These are phyloP conservation scores for Clamator glandarius DNA, from an alignment of 2,797 vertebrate species.

Conservation along the genomic window DNA sequence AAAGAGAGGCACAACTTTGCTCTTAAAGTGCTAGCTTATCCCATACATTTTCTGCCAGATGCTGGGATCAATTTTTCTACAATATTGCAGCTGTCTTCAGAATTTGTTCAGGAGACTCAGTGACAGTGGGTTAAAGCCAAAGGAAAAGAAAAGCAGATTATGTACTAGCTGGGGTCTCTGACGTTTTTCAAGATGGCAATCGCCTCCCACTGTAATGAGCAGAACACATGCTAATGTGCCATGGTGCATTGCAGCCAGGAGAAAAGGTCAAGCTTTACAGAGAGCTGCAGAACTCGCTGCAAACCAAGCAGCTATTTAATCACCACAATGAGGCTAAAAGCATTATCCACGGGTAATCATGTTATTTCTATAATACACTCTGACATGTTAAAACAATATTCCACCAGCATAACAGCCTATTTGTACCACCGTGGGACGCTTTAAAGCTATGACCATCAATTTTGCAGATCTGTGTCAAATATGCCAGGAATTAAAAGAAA, in stretches of 20 bases:
- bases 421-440: neutral
- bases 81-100: neutral
- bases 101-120: neutral
- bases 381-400: slow-evolving; percentile 47
- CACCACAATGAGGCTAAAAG: slow-evolving; percentile 8
- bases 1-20: neutral
- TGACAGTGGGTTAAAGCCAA: neutral
- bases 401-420: neutral
- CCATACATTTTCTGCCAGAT: neutral
- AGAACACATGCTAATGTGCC: slow-evolving; percentile 24
- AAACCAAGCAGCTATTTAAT: slow-evolving; percentile 36
- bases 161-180: neutral
- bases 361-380: slow-evolving; percentile 47
- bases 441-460: slow-evolving; percentile 4
- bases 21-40: neutral
- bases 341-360: slow-evolving; percentile 18
- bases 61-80: neutral
- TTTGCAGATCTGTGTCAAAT: slow-evolving; percentile 36
- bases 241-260: neutral
- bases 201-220: neutral
- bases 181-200: neutral
- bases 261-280: slow-evolving; percentile 48
- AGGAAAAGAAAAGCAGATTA: neutral
- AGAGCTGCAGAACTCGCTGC: neutral
- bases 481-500: neutral